These are phyloP conservation scores for Lapara coniferarum DNA, from an alignment of 2,888 invertebrate genomes.

Conservation along the genomic window DNA sequence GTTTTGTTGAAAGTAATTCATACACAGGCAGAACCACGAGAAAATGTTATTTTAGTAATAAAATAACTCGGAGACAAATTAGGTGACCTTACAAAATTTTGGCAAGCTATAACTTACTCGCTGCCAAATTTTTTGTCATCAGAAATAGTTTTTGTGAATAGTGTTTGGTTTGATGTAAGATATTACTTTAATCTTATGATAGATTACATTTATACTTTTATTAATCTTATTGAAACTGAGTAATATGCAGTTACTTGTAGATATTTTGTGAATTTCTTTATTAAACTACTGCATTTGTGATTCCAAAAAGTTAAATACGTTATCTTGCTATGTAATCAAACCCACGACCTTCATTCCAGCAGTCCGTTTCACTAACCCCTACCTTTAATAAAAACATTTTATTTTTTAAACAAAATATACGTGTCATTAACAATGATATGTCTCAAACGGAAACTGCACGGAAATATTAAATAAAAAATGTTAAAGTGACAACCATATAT, in stretches of 20 bases:
- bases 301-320: no score
- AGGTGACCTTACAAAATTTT: slow-evolving; percentile 6
- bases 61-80: background rate
- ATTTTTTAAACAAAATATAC: background rate
- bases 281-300: no score
- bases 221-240: background rate
- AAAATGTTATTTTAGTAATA: background rate
- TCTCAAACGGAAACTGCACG: slow-evolving; percentile 16
- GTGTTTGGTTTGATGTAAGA: background rate
- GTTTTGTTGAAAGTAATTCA: background rate
- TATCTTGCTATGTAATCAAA: no score
- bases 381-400: background rate
- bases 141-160: background rate
- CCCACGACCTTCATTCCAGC: no score
- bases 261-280: no score
- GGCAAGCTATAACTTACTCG: background rate
- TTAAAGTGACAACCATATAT: slow-evolving; percentile 49
- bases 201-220: background rate
- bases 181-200: background rate
- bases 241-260: no score
- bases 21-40: background rate
- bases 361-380: background rate
- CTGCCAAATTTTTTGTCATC: background rate
- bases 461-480: slow-evolving; percentile 25
- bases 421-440: slow-evolving; percentile 14